Conservation (phyloP, 2,888 invertebrate species). For the Andrena flavipes region DNA sequence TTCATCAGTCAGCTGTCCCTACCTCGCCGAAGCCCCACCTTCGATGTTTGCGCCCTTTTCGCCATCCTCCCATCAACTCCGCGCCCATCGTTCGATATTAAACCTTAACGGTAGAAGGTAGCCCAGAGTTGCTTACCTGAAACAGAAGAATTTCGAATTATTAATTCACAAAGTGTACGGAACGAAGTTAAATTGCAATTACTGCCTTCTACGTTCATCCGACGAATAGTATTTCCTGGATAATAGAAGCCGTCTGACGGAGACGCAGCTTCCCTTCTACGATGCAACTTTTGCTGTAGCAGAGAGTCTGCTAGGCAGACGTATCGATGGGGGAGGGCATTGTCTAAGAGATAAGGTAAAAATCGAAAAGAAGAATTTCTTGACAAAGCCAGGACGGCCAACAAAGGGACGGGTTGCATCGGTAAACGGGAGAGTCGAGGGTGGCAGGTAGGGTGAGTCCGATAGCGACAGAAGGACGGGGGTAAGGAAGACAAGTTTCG, state of each 20-base stretch:
- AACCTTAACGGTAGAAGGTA: slow-evolving; percentile 2
- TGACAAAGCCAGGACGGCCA: slow-evolving; percentile 46
- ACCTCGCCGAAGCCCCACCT: slow-evolving; percentile 64
- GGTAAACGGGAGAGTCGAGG: slow-evolving; percentile 51
- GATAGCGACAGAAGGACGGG: slow-evolving; percentile 35
- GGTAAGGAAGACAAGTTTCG: slow-evolving; percentile 68
- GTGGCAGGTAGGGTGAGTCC: slow-evolving; percentile 19
- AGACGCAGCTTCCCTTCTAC: background rate
- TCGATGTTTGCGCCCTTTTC: slow-evolving; percentile 54
- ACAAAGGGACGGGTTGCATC: slow-evolving; percentile 57
- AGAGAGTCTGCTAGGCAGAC: slow-evolving; percentile 7
- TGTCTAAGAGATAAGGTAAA: slow-evolving; percentile 54
- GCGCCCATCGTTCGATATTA: slow-evolving; percentile 32
- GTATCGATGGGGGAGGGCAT: slow-evolving; percentile 53
- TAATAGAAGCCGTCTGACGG: slow-evolving; percentile 13
- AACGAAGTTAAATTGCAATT: background rate
- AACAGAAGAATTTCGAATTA: slow-evolving; percentile 31
- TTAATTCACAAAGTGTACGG: background rate
- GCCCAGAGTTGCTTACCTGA: slow-evolving; percentile 6
- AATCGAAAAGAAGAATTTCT: slow-evolving; percentile 46
- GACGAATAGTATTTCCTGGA: background rate
- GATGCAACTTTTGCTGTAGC: background rate
- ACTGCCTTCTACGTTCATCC: background rate
- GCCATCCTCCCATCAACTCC: slow-evolving; percentile 48
- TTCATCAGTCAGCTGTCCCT: slow-evolving; percentile 79